Base-by-base conservation (phyloP, 2,113 vertebrate genomes). In the Hiodon alosoides region DNA sequence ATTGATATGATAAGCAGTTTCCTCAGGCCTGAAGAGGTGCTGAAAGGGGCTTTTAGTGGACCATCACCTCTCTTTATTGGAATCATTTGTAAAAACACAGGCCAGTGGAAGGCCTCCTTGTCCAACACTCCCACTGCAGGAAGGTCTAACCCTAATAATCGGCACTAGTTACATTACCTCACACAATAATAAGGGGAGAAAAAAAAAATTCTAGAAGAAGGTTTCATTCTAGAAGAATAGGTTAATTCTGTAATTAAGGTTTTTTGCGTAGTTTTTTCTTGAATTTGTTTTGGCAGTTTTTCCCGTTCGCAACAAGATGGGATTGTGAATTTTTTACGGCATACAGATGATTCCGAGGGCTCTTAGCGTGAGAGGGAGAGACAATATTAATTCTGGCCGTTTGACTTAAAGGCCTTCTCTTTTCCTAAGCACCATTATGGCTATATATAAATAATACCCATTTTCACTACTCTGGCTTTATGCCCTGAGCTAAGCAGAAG, bases 401-500 rank as follows among this genome's bases (percentile, higher is more conserved):
- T 72, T 70, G 60, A 61, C 0, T 1, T 78, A 62, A 57, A 78
- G 57, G 59, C 10, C 78, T 75, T 84, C 79, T 66, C 83, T 85
- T 82, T 85, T 85, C 78, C 78, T 84, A 89, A 81, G 66, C 76
- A 80, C 54, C 70, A 79, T 69, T 81, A 86, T 83, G 81, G 57
- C 79, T 76, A 79, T 9, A 74, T 17, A 83, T 82, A 84, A 89
- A 85, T 79, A 6, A 16, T 80, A 72, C 54, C 16, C 55, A 7
- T 74, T 78, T 0, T 2, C 79, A 78, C 60, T 71, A 75, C 74
- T 78, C 64, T 67, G 80, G 71, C 60, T 67, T 71, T 72, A 79
- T 79, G 77, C 85, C 83, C 83, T 83, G 88, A 88, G 89, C 87
- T 85, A 89, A 88, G 86, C 86, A 85, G 85, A 69, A 72, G 80